Evolutionary conservation across 1,140 invertebrate species (phyloP).

Genomic region (Cydia strobilella): DNA sequence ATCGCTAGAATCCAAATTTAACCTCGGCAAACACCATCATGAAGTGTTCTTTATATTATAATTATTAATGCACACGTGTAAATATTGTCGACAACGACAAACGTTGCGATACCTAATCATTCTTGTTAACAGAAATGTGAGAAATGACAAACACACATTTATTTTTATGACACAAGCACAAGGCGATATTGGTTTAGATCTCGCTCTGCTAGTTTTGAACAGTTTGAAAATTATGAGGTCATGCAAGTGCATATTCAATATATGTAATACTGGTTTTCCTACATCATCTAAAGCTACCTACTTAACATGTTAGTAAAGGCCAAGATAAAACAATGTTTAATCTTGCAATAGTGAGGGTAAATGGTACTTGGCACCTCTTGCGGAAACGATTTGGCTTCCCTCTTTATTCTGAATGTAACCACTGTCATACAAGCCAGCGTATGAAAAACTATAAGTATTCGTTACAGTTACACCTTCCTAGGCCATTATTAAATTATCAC

Average conservation of each 20-base stretch:
- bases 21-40: not conserved
- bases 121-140: not conserved
- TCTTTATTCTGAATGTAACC: not conserved
- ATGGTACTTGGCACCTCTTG: slow-evolving; percentile 23
- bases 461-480: not conserved
- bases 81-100: not conserved
- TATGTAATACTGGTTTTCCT: not conserved
- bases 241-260: not conserved
- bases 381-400: slow-evolving; percentile 19
- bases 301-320: not conserved
- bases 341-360: slow-evolving; percentile 16
- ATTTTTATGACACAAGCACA: slow-evolving; percentile 2
- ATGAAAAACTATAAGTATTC: not conserved
- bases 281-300: not conserved
- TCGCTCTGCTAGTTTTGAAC: not conserved
- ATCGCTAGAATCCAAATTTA: slow-evolving; percentile 5
- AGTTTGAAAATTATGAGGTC: not conserved
- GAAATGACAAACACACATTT: not conserved
- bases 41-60: slow-evolving; percentile 7
- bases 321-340: slow-evolving; percentile 16
- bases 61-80: not conserved
- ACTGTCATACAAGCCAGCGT: not conserved
- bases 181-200: not conserved
- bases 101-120: slow-evolving; percentile 2
- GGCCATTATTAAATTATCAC: not conserved